Percentiles rank a stretch among this genome's conserved stretches.
phyloP scores from a whole-genome alignment of 2,797 vertebrate species.

The Phrynocephalus forsythii region DNA sequence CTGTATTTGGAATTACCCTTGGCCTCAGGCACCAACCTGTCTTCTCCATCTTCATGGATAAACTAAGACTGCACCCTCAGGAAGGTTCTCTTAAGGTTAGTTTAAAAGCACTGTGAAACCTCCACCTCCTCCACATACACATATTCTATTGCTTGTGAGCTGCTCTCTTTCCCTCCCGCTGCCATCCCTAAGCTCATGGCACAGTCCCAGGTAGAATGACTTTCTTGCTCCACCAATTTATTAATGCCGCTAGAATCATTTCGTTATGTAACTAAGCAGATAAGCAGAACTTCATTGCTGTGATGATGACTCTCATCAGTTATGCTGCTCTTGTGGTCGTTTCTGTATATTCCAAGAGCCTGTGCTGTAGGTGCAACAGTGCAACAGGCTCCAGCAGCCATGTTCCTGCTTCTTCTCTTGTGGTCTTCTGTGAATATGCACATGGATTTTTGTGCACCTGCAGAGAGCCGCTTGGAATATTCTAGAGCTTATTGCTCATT shows the following conservation, averaged over 20 bases:
- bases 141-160: background rate
- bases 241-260: conserved; percentile 18
- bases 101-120: background rate
- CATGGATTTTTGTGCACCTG: too few relatives aligned
- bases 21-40: background rate
- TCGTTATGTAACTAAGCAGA: conserved; percentile 29
- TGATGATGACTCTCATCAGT: conserved; percentile 10
- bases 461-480: too few relatives aligned
- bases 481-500: too few relatives aligned
- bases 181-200: background rate
- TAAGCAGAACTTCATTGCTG: conserved; percentile 26
- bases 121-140: too few relatives aligned
- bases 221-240: background rate
- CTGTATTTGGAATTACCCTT: background rate
- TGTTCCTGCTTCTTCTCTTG: background rate
- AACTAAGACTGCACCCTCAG: background rate
- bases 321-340: background rate
- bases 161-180: background rate
- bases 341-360: background rate
- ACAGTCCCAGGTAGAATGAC: conserved; percentile 6
- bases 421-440: too few relatives aligned
- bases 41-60: background rate
- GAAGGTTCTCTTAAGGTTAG: background rate
- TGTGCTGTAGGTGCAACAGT: background rate
- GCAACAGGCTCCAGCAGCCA: background rate